Base-by-base conservation (phyloP, 1,140 invertebrate species). In the Anagrus nilaparvatae region DNA sequence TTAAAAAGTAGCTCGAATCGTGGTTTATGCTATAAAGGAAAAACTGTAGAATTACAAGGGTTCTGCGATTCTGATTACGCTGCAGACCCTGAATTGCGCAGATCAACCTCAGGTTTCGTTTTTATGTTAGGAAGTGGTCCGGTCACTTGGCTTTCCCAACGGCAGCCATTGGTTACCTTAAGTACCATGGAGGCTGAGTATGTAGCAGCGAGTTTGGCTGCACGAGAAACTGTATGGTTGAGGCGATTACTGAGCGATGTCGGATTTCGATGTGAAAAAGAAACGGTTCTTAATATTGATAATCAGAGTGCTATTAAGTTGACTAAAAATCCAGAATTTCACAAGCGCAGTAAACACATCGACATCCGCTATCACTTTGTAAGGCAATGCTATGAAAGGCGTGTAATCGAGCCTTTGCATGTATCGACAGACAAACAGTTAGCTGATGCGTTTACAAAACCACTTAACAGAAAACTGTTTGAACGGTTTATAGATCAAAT, bases 181-280 rank as follows among this genome's bases (percentile, higher is more conserved):
- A 69, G 67, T 6, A 63, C 61, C 6, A 70, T 65, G 25, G 67
- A 73, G 43, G 58, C 67, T 5, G 66, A 73, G 51, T 72, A 70
- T 44, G 55, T 72, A 5, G 63, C 65, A n/a, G 46, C 61, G 5
- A 44, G 55, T 27, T 50, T 57, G 44, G 60, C 56, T 2, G 39
- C 57, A 5, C 63, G 63, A 51, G 65, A 71, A 47, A 51, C 59
- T 1, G 50, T 60, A 10, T 62, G 55, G 54, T 29, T 61, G 14
- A 53, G 46, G 40, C 40, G 46, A 18, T 45, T 67, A 12, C 29
- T 48, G 28, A 28, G 27, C 12, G 46, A 53, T n/a, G 30, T 54
- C 33, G 39, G 40, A 29, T 36, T 24, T 46, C 30, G 31, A 40
- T 43, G 35, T 48, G 43, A n/a, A n/a, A n/a, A n/a, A n/a, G n/a